These are phyloP conservation scores for Hirtodrosophila trivittata DNA, from an alignment of 2,888 invertebrate genomes.

Conservation along the genomic window DNA sequence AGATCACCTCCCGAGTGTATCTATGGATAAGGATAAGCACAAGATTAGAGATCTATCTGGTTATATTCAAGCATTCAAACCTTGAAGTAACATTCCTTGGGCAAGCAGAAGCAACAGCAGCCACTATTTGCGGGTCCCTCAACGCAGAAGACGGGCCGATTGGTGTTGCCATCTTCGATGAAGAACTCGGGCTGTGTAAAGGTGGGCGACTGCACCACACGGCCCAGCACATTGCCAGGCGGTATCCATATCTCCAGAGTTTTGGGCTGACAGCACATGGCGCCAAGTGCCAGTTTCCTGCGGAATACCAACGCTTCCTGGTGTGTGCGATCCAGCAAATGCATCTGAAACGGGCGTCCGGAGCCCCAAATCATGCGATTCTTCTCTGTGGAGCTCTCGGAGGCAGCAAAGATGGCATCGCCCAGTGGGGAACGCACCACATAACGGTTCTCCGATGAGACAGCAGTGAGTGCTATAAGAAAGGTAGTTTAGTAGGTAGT, in stretches of 20 bases:
- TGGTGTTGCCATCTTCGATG: slow-evolving; percentile 87
- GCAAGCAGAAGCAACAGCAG: slow-evolving; percentile 85
- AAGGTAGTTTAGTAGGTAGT: neutral
- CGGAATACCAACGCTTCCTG: slow-evolving; percentile 91
- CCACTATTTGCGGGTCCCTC: slow-evolving; percentile 88
- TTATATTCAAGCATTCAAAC: slow-evolving; percentile 33
- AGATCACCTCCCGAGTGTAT: slow-evolving; percentile 84
- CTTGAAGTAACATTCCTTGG: slow-evolving; percentile 80
- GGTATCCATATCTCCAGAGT: slow-evolving; percentile 89
- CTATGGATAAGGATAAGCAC: slow-evolving; percentile 83
- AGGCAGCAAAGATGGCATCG: slow-evolving; percentile 90
- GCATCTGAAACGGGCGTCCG: slow-evolving; percentile 89
- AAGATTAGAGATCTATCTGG: too few species aligned
- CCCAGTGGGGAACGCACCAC: slow-evolving; percentile 89
- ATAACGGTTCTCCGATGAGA: slow-evolving; percentile 89
- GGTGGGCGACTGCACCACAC: slow-evolving; percentile 88
- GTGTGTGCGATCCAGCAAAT: slow-evolving; percentile 91
- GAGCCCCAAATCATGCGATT: slow-evolving; percentile 89
- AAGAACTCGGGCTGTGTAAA: slow-evolving; percentile 88
- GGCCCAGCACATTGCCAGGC: slow-evolving; percentile 89
- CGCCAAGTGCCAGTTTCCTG: slow-evolving; percentile 88
- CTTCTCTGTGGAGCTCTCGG: slow-evolving; percentile 87
- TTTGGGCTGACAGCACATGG: slow-evolving; percentile 88
- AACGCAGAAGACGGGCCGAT: slow-evolving; percentile 87
- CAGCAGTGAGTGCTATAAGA: slow-evolving; percentile 79